Evolutionary conservation across 2,797 vertebrate species (phyloP), one percentile per base, ranked within the genome.

Genomic region (Podargus strigoides): DNA sequence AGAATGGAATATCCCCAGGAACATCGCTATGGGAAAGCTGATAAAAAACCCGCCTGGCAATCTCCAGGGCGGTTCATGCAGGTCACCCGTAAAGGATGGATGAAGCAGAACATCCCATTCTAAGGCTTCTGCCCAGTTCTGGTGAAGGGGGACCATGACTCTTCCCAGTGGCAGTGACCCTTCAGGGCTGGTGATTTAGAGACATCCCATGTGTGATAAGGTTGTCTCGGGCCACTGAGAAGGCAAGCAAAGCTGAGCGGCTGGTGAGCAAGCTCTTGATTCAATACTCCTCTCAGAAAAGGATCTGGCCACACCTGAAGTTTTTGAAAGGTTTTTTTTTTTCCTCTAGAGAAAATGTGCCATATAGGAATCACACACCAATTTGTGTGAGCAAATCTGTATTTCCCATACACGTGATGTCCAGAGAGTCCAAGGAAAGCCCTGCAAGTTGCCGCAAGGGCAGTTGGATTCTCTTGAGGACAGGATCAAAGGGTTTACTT

Each of bases 91-190:
- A 95, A 95, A 94, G 67, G 72, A 42, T 85, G 89, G 91, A 85
- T 77, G 76, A 89, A 94, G 34, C 46, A 72, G 72, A 91, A 93
- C 85, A 93, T 85, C 87, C 81, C 93, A 86, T 89, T 97, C 94
- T 96, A 78, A 93, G 68, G 94, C 74, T 94, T 95, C 94, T 94
- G 53, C 88, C 84, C 81, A 23, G 34, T 81, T 89, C 86, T 90
- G 81, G 59, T 7, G 10, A 68, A 80, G 44, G 42, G 50, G 63
- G 69, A 73, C 85, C 1, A 1, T 64, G 34, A 82, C 50, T 63
- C 42, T 77, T 56, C 88, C 47, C 82, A 88, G 78, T 67, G 72
- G 85, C 83, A 95, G 84, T 30, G 72, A 89, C 81, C 93, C 79
- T 88, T 68, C 52, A 81, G 91, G 93, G 91, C 85, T 93, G 83